A percentile compares a stretch with the other conserved stretches of the same genome.
phyloP scores from a whole-genome alignment of 2,113 vertebrate species.

The Tichodroma muraria region DNA sequence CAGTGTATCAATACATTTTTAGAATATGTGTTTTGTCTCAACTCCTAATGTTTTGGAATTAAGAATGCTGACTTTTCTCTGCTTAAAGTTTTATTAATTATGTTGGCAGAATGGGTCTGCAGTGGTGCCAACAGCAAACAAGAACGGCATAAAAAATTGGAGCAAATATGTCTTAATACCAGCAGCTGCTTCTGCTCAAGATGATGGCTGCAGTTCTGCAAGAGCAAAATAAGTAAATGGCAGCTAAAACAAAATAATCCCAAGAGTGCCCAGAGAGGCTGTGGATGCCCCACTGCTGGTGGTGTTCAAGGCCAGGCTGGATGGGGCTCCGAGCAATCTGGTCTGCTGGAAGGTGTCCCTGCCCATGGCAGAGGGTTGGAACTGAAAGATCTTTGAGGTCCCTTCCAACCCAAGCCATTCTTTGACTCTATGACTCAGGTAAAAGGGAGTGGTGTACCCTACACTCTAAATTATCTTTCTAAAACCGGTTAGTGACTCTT shows the following conservation, averaged over 20 bases:
- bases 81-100: neutral
- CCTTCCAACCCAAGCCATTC: neutral
- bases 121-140: neutral
- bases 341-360: neutral
- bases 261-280: neutral
- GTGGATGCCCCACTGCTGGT: neutral
- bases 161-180: neutral
- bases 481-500: neutral
- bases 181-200: neutral
- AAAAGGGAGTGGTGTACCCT: neutral
- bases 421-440: neutral
- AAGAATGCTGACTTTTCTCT: neutral
- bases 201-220: neutral
- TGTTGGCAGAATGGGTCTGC: neutral
- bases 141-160: neutral
- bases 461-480: neutral
- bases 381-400: neutral
- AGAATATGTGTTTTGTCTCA: neutral
- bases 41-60: neutral
- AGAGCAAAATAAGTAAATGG: neutral
- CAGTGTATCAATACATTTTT: neutral
- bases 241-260: neutral
- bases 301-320: neutral
- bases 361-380: neutral
- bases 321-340: neutral